These are phyloP conservation scores for Phalangium opilio DNA, from an alignment of 2,888 invertebrate species.

Conservation along the genomic window DNA sequence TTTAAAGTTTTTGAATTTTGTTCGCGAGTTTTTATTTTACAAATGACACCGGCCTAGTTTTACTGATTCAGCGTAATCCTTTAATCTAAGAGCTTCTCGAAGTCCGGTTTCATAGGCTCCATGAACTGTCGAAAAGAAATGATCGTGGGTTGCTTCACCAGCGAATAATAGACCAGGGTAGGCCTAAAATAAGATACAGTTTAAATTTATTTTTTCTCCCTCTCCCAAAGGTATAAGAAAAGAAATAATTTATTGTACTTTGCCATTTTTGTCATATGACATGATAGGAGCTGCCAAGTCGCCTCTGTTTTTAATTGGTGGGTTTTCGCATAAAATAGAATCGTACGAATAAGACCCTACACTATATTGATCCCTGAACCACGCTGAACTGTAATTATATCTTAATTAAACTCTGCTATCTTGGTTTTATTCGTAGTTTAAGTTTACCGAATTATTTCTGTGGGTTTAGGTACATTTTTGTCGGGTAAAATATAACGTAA, in stretches of 20 bases:
- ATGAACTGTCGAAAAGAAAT: constrained; percentile 49
- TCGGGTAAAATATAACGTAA: not conserved
- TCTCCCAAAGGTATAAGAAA: too few species aligned
- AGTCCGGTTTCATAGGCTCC: constrained; percentile 58
- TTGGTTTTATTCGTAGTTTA: too few species aligned
- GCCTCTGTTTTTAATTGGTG: not conserved
- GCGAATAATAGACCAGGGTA: constrained; percentile 26
- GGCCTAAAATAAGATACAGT: not conserved
- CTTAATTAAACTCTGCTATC: not conserved
- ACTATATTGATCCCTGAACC: constrained; percentile 51
- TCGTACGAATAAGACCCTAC: constrained; percentile 47
- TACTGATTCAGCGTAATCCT: not conserved
- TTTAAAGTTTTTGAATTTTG: too few species aligned
- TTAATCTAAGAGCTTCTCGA: constrained; percentile 44
- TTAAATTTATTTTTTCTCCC: too few species aligned
- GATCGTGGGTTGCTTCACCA: constrained; percentile 29
- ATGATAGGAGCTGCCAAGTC: too few species aligned
- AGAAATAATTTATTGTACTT: not conserved
- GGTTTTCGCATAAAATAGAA: constrained; percentile 10
- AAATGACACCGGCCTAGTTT: constrained; percentile 1
- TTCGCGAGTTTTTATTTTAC: too few species aligned
- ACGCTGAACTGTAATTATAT: constrained; percentile 42
- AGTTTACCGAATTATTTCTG: constrained; percentile 9
- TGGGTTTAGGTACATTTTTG: constrained; percentile 8
- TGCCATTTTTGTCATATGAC: too few species aligned